These are phyloP conservation scores for Avahi laniger DNA, from an alignment of 2,797 vertebrate species.

Conservation along the genomic window DNA sequence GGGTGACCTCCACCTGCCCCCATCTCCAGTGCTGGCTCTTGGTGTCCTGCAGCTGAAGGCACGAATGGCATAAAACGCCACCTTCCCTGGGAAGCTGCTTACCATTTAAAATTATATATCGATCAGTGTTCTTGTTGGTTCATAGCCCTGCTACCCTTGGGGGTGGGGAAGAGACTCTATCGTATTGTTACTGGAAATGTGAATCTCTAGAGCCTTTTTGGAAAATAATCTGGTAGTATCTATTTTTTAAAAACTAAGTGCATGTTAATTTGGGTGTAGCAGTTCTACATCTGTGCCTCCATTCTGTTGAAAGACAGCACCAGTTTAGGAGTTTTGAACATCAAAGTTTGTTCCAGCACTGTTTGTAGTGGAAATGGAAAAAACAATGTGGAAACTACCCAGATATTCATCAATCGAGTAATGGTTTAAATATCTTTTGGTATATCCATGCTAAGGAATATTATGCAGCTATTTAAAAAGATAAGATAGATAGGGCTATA, in stretches of 20 bases:
- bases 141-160: background rate
- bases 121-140: background rate
- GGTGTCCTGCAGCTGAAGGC: background rate
- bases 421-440: background rate
- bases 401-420: background rate
- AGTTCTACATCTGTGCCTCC: background rate
- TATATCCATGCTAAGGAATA: background rate
- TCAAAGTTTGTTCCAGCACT: background rate
- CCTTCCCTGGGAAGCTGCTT: background rate
- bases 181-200: background rate
- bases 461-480: background rate
- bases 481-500: background rate
- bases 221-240: background rate
- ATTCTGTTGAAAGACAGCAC: background rate
- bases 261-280: background rate
- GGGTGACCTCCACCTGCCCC: background rate
- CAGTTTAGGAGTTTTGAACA: background rate
- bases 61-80: rapidly evolving
- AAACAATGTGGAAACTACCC: background rate
- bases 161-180: background rate
- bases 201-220: background rate
- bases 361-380: background rate
- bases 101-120: background rate
- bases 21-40: too few species aligned
- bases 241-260: background rate